Evolutionary conservation across 2,888 invertebrate species (phyloP).

Genomic region (Drosophila setosimentum): DNA sequence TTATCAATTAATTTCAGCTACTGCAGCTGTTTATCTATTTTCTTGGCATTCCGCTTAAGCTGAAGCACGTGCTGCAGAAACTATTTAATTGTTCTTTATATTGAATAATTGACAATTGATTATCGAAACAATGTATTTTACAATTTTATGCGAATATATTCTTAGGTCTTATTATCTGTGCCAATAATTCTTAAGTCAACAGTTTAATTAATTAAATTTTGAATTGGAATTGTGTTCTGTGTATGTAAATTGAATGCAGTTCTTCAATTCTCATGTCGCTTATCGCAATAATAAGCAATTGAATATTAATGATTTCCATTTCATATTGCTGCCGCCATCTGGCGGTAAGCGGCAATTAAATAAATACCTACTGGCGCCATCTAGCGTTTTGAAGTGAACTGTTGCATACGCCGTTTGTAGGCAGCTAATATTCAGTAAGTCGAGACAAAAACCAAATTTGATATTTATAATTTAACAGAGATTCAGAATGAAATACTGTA

Average conservation of each 20-base stretch:
- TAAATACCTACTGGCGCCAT: not conserved
- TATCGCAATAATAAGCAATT: not conserved
- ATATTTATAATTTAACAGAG: not conserved
- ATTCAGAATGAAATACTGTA: not conserved
- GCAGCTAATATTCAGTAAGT: not conserved
- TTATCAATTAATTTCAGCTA: not conserved
- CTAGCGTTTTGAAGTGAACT: not conserved
- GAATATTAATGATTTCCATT: not conserved
- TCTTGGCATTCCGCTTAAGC: not conserved
- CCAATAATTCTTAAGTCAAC: not conserved
- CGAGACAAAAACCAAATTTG: constrained; percentile 5
- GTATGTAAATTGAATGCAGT: not conserved
- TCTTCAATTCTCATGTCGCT: not conserved
- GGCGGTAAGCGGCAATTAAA: no score
- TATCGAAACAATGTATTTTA: no score
- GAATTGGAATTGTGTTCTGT: no score
- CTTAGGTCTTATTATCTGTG: not conserved
- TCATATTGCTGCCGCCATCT: not conserved
- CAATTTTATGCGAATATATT: not conserved
- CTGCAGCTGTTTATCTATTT: constrained; percentile 26
- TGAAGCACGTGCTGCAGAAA: constrained; percentile 20
- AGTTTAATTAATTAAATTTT: not conserved
- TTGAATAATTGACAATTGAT: no score
- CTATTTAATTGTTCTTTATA: not conserved
- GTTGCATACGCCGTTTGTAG: not conserved